Percentiles rank a stretch among this genome's conserved stretches.
Conservation (phyloP, 2,888 invertebrate species). For the Xylota segnis region DNA sequence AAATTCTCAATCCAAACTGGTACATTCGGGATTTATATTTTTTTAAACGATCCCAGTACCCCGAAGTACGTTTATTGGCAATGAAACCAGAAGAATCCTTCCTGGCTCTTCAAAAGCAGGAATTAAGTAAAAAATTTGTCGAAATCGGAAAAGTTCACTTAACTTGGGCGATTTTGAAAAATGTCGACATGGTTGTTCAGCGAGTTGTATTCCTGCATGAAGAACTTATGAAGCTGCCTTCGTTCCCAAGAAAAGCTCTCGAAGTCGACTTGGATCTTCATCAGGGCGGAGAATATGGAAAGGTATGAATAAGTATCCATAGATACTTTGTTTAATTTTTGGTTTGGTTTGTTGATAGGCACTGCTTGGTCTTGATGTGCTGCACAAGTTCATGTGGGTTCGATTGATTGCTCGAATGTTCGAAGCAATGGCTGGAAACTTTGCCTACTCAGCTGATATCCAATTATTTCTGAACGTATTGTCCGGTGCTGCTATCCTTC, state of each 20-base stretch:
- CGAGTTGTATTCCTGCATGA: slow-evolving; percentile 99
- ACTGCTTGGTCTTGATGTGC: slow-evolving; percentile 95
- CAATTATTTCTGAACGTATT: slow-evolving; percentile 98
- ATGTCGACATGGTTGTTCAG: slow-evolving; percentile 98
- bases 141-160: slow-evolving; percentile 98
- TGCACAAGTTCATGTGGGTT: slow-evolving; percentile 99
- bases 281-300: slow-evolving; percentile 94
- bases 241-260: slow-evolving; percentile 98
- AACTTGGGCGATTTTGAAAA: slow-evolving; percentile 96
- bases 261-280: slow-evolving; percentile 98
- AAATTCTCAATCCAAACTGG: slow-evolving; percentile 97
- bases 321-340: background rate
- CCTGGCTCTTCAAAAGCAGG: slow-evolving; percentile 94
- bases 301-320: slow-evolving; percentile 85
- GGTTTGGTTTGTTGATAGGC: slow-evolving; percentile 85
- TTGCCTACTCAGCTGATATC: slow-evolving; percentile 98
- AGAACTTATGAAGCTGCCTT: slow-evolving; percentile 98
- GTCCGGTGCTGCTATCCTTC: slow-evolving; percentile 97
- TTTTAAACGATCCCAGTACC: slow-evolving; percentile 98
- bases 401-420: slow-evolving; percentile 98
- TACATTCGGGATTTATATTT: slow-evolving; percentile 98
- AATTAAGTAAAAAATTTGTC: slow-evolving; percentile 96
- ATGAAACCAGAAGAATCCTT: slow-evolving; percentile 97
- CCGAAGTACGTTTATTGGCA: slow-evolving; percentile 96
- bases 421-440: slow-evolving; percentile 98